phyloP scores from a whole-genome alignment of 1,140 invertebrate species.

The Aphelenchoides fujianensis region DNA sequence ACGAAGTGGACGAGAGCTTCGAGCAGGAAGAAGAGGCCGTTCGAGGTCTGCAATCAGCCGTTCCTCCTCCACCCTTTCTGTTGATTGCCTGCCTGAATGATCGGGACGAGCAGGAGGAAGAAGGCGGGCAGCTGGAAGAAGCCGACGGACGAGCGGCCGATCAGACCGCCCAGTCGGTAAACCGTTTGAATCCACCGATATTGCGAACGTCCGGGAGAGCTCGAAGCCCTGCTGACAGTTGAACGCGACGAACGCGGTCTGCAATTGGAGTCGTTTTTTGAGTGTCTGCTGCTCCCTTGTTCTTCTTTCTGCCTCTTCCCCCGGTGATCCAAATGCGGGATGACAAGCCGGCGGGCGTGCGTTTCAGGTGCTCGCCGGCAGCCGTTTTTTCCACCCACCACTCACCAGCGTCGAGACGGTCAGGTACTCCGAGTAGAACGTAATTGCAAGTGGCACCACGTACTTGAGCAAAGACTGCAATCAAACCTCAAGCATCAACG shows the following conservation, averaged over 20 bases:
- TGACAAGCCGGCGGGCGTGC: too few relatives aligned
- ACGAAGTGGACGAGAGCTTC: conserved; percentile 41
- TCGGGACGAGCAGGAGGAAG: neutral
- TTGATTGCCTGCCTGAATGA: conserved; percentile 12
- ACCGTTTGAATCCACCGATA: conserved; percentile 16
- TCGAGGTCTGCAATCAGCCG: too few relatives aligned
- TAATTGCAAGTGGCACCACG: conserved; percentile 75
- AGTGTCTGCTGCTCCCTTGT: too few relatives aligned
- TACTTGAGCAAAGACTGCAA: conserved; percentile 69
- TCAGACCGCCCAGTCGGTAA: conserved; percentile 9
- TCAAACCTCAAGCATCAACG: neutral
- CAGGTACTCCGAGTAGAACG: conserved; percentile 82
- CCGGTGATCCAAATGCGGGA: too few relatives aligned
- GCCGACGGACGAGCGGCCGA: conserved; percentile 7
- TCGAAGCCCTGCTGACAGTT: conserved; percentile 16
- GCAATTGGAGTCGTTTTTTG: neutral
- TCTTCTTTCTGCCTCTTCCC: too few relatives aligned
- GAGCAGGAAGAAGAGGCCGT: conserved; percentile 38
- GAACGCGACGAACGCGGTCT: conserved; percentile 16
- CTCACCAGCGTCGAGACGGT: conserved; percentile 80
- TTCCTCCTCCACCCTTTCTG: too few relatives aligned
- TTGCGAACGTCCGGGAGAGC: conserved; percentile 4
- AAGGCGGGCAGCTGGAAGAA: neutral
- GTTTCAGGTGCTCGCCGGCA: too few relatives aligned
- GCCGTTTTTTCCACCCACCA: too few relatives aligned